These are phyloP conservation scores for Popillia japonica DNA, from an alignment of 1,140 invertebrate genomes.

Conservation along the genomic window DNA sequence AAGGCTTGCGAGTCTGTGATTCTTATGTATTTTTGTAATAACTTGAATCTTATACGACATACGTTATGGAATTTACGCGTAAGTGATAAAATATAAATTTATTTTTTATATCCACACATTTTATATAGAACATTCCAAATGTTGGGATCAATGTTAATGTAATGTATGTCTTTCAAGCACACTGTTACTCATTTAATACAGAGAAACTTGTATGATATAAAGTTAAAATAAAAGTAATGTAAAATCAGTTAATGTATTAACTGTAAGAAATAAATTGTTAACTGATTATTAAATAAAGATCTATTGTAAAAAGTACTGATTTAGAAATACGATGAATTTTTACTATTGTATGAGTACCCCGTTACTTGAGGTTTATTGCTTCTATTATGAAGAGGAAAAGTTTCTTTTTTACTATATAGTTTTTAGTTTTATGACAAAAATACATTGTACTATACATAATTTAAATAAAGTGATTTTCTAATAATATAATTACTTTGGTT, in stretches of 20 bases:
- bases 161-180: constrained; percentile 25
- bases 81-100: neutral
- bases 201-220: constrained; percentile 25
- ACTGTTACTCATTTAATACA: neutral
- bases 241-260: constrained; percentile 15
- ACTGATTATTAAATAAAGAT: constrained; percentile 17
- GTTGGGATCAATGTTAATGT: neutral
- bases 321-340: neutral
- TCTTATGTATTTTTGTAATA: constrained; percentile 19
- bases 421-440: constrained; percentile 37
- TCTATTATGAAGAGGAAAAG: constrained; percentile 15
- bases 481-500: neutral
- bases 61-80: neutral
- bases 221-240: neutral
- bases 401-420: constrained; percentile 32
- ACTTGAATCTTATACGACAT: neutral
- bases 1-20: constrained; percentile 17
- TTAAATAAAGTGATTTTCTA: constrained; percentile 39
- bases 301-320: constrained; percentile 37
- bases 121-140: neutral
- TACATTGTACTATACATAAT: constrained; percentile 39
- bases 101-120: too few species aligned
- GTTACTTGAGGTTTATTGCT: constrained; percentile 34
- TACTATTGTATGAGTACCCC: constrained; percentile 34
- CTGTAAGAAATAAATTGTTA: constrained; percentile 12